A percentile compares a stretch with the other conserved stretches of the same genome.
Evolutionary conservation across 2,797 vertebrate species (phyloP).

Genomic region (Helostoma temminkii): DNA sequence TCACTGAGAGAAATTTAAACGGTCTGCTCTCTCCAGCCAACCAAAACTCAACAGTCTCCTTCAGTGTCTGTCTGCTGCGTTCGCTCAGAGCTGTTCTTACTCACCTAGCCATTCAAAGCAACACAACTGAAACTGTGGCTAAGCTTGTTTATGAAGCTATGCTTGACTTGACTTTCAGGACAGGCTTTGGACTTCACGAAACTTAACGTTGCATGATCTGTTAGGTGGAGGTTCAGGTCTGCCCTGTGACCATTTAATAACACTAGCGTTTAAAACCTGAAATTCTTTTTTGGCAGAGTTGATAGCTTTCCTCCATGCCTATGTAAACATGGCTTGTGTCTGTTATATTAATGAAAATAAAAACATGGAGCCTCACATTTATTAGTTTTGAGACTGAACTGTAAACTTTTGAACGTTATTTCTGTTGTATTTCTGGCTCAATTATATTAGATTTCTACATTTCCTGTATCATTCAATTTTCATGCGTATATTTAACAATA

Average conservation of each 20-base stretch:
- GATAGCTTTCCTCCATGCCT: slow-evolving; percentile 31
- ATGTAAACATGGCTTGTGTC: slow-evolving; percentile 52
- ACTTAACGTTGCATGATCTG: slow-evolving; percentile 34
- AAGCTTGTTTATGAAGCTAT: slow-evolving; percentile 23
- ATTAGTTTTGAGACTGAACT: slow-evolving; percentile 18
- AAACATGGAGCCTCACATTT: too few species aligned
- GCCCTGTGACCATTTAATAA: slow-evolving; percentile 35
- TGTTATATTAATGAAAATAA: slow-evolving; percentile 35
- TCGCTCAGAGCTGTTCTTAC: slow-evolving; percentile 16
- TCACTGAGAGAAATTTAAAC: slow-evolving; percentile 71
- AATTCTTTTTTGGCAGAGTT: slow-evolving; percentile 48
- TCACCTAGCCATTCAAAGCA: slow-evolving; percentile 10
- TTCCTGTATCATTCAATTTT: neutral
- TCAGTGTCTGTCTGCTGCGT: slow-evolving; percentile 42
- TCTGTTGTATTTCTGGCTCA: neutral
- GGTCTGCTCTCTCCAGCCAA: slow-evolving; percentile 49
- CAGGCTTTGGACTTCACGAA: slow-evolving; percentile 23
- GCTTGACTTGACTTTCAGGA: slow-evolving; percentile 21
- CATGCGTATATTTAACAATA: neutral
- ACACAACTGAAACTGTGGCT: slow-evolving; percentile 41
- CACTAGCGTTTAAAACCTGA: slow-evolving; percentile 38
- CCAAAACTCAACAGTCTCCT: slow-evolving; percentile 55
- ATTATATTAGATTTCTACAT: neutral
- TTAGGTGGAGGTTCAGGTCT: slow-evolving; percentile 22
- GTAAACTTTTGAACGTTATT: slow-evolving; percentile 55